phyloP scores from a whole-genome alignment of 2,888 invertebrate species.

The Folsomia manolachei region DNA sequence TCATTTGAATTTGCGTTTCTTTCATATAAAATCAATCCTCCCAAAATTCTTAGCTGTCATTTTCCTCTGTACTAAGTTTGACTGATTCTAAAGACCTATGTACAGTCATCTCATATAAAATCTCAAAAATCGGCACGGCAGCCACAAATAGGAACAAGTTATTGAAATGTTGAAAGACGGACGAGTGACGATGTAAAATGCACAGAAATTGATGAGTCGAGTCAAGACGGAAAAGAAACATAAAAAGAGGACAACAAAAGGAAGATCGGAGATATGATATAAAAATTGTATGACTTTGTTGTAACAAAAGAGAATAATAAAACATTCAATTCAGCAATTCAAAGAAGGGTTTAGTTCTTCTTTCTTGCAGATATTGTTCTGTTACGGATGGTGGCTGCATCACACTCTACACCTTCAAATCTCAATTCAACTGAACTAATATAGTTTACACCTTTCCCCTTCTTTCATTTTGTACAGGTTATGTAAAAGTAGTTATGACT shows the following conservation, averaged over 20 bases:
- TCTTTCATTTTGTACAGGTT: slow-evolving; percentile 1
- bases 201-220: too few species aligned
- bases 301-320: slow-evolving; percentile 12
- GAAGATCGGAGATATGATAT: slow-evolving; percentile 21
- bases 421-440: background rate
- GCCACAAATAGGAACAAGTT: background rate
- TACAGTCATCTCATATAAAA: background rate
- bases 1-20: background rate
- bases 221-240: background rate
- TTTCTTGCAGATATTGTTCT: slow-evolving; percentile 17
- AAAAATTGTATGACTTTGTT: slow-evolving; percentile 8
- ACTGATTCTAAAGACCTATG: too few species aligned
- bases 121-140: background rate
- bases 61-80: background rate
- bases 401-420: too few species aligned
- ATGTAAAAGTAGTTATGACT: background rate
- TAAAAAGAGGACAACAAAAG: slow-evolving; percentile 14
- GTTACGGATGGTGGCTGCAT: background rate
- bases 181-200: background rate
- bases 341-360: background rate
- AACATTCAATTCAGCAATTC: background rate
- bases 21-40: background rate
- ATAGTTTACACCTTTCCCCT: slow-evolving; percentile 6
- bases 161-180: background rate
- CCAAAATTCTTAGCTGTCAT: background rate